Base-by-base conservation (phyloP, 2,888 invertebrate species). In the Acrocera orbiculus region DNA sequence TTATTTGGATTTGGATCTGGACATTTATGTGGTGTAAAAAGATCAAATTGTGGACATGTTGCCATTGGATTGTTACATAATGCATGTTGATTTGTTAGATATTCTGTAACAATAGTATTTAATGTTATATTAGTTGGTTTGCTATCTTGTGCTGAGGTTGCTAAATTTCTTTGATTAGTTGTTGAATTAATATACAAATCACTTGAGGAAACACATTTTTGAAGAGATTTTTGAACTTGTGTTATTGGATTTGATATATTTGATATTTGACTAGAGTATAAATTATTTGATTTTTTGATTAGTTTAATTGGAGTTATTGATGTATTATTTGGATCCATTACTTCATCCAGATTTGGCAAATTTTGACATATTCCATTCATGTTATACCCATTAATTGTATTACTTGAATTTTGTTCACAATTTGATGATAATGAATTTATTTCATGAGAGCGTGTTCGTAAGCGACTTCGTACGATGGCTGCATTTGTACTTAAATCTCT, bases 41-140 rank as follows among this genome's bases (percentile, higher is more conserved):
- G 65, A 56, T 90, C 89, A 54, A 96, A 96, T 53, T 89, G 87
- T 0, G 96, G 95, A 61, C 95, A 96, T 0, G 92, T 93, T 20
- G 86, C 83, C 64, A 98, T 90, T 1, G 98, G 98, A 61, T 95
- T 90, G 62, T 85, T 86, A 65, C 98, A 98, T 6, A 89, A 64
- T n/a, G 93, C 81, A 63, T 98, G 98, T 59, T 98, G 96, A 63
- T 92, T 90, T 47, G 90, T 81, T 33, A 96, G 68, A 63, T 95
- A 96, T 59, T 95, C 93, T 0, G 87, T 92, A 42, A 96, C 86
- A 50, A 98, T 93, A 27, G 82, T 80, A 57, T 90, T 85, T 16
- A 96, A 64, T 0, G 82, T 79, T 35, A 77, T 73, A 6, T 69
- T 52, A 31, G 62, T 61, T 10, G 44, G 35, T 13, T 34, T 54